Base-by-base conservation (phyloP, 2,797 vertebrate genomes). In the Podarcis lilfordi region DNA sequence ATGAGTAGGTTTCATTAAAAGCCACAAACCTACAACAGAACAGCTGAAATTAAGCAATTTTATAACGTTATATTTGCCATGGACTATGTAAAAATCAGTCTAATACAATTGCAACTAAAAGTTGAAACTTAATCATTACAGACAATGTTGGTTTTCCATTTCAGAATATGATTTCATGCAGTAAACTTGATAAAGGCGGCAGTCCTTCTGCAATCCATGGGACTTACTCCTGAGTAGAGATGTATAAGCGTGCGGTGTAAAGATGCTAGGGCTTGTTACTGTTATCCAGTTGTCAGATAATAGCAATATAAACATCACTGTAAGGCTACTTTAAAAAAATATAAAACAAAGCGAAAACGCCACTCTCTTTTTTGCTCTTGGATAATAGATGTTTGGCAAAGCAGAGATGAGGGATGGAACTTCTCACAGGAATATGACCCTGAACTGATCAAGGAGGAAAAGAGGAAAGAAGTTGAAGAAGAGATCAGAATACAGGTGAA, bases 401-500 rank as follows among this genome's bases (percentile, higher is more conserved):
- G 97, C 45, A 97, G 96, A 93, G 97, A 98, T 0, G 91, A 98
- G 72, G 90, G 77, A 27, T 94, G 93, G 93, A 98, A 98, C 92
- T 97, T 98, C 91, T 82, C 90, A 79, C 98, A 98, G 90, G 94
- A 94, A 87, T 97, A 97, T 1, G 98, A 98, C 82, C 95, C 93
- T 0, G 97, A 98, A 92, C 78, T 98, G 91, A 96, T 98, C 93
- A 97, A 96, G 90, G 96, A 97, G 74, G 96, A 96, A 91, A 97
- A 97, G 37, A 95, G 98, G 82, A 92, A 95, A 86, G 98, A 98
- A 91, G 92, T 98, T 68, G 97, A 98, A 93, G 90, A 94, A 1
- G 98, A 98, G 95, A 96, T 98, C 93, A 96, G 98, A 93, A 89
- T 97, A 78, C 98, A 98, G 98, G 98, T 98, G 91, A 61, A 89